Evolutionary conservation across 2,113 vertebrate species (phyloP), one percentile per base, ranked within the genome.

Genomic region (Geococcyx californianus): DNA sequence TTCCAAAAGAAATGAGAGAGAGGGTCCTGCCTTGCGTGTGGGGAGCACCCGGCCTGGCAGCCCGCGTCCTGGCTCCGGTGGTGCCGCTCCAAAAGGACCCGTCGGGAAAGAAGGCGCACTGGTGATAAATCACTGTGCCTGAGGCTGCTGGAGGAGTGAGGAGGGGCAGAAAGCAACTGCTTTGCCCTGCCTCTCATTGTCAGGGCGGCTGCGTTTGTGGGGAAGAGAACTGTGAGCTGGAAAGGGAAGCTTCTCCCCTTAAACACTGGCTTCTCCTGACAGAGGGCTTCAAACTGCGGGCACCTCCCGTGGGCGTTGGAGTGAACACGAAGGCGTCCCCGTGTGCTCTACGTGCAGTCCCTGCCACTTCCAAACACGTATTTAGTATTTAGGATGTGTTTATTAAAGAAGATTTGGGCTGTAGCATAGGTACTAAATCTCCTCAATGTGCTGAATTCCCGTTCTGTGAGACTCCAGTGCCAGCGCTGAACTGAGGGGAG

Each of bases 401-500:
- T 90, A 69, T 92, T 86, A 87, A 74, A 83, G 80, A 93, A 90
- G 88, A 89, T 70, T 59, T 83, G 81, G 82, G 91, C 89, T 85
- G 80, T 60, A 36, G 64, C 80, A 94, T 62, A 62, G 59, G 67
- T 87, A 63, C 73, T 92, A 94, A 95, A 93, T 96, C 90, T 96
- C 80, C 74, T 77, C 83, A 83, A 64, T 79, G 92, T 87, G 94
- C 94, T 93, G 93, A 89, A 94, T 95, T 94, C 95, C 92, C 77
- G 23, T 94, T 94, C 92, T 95, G 86, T 56, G 92, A 92, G 90
- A 31, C 90, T 95, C 90, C 77, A 64, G 86, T 90, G 91, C 85
- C 36, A 58, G 91, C 2, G 1, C 93, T 95, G 93, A 95, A 69
- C 94, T 76, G 96, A 97, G 94, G 95, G 93, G 93, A 96, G 96